Evolutionary conservation across 2,113 vertebrate genomes (phyloP).

Genomic region (Daubentonia madagascariensis): DNA sequence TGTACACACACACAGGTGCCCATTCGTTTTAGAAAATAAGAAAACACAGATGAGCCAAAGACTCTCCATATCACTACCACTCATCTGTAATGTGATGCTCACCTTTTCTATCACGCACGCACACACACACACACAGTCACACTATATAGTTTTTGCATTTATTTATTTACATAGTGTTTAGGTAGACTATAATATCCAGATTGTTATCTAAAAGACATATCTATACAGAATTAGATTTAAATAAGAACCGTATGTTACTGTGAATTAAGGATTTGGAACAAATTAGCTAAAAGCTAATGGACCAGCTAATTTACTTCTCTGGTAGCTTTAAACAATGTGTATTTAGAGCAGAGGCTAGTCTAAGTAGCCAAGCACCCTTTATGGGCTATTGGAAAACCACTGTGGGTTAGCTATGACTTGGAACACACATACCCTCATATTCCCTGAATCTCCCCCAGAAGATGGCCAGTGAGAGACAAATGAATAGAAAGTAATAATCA

Average conservation of each 20-base stretch:
- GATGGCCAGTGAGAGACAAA: background rate
- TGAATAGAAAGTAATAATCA: background rate
- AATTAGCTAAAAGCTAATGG: background rate
- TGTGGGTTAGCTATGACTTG: background rate
- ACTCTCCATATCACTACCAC: background rate
- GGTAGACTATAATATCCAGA: background rate
- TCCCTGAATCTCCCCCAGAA: background rate
- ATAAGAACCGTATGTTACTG: background rate
- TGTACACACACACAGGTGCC: no score
- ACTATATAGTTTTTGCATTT: background rate
- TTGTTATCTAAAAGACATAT: background rate
- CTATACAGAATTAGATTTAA: background rate
- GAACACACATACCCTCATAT: background rate
- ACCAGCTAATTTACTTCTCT: background rate
- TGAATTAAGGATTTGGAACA: slow-evolving; percentile 9
- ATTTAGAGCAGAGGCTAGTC: background rate
- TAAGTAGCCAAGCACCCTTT: background rate
- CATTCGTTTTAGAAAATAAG: background rate
- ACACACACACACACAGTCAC: background rate
- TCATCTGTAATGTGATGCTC: slow-evolving; percentile 5
- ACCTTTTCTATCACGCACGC: background rate
- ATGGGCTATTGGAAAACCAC: background rate
- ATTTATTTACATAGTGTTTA: background rate
- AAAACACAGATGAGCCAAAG: background rate
- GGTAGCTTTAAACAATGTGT: background rate